Conservation (phyloP, 2,113 vertebrate species). For the Oncorhynchus mykiss region DNA sequence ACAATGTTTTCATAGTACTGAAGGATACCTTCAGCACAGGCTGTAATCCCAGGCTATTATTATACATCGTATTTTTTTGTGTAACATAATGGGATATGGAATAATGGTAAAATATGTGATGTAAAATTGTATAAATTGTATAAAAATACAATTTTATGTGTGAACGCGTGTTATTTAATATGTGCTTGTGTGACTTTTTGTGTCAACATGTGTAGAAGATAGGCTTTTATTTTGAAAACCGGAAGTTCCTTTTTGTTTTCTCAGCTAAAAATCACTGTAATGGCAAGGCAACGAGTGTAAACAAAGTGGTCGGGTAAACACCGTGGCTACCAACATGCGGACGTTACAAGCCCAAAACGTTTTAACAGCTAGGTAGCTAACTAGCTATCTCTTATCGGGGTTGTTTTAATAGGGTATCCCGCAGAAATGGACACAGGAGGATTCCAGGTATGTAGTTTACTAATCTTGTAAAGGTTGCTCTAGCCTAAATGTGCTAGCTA, state of each 20-base stretch:
- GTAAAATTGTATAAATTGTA: not conserved
- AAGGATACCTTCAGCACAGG: too few relatives aligned
- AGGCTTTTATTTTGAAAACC: conserved; percentile 43
- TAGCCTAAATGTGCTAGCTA: too few relatives aligned
- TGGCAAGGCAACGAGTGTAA: conserved; percentile 10
- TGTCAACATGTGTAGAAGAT: not conserved
- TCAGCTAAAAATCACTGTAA: not conserved
- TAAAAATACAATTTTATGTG: not conserved
- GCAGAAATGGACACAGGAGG: conserved; percentile 37
- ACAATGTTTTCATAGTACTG: too few relatives aligned
- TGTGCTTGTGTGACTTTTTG: not conserved
- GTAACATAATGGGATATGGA: too few relatives aligned
- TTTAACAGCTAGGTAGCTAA: not conserved
- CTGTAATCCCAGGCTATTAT: too few relatives aligned
- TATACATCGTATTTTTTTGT: too few relatives aligned
- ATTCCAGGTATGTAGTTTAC: conserved; percentile 36
- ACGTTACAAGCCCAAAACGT: not conserved
- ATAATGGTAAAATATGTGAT: not conserved
- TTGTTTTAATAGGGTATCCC: not conserved
- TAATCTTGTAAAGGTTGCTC: too few relatives aligned
- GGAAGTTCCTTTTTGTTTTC: conserved; percentile 16
- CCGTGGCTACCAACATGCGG: not conserved
- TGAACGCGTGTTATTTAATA: not conserved
- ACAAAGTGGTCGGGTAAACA: not conserved
- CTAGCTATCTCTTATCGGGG: not conserved